Conservation (phyloP, 2,888 invertebrate genomes). For the Perizoma flavofasciatum region DNA sequence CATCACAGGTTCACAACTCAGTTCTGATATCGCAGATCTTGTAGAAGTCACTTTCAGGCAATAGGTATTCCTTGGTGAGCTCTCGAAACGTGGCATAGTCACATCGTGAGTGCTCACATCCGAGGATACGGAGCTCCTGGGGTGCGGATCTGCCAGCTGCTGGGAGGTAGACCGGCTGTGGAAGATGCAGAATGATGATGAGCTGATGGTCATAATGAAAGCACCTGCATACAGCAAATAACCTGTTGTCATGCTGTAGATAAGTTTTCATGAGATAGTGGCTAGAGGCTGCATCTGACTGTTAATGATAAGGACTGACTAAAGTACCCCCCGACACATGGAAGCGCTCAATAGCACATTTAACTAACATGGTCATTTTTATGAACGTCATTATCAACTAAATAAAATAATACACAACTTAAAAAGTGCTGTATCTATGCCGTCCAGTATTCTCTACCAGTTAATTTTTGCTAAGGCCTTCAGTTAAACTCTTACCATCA, state of each 20-base stretch:
- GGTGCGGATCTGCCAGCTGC: conserved; percentile 62
- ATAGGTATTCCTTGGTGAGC: conserved; percentile 50
- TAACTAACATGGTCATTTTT: too few relatives aligned
- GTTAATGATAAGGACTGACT: too few relatives aligned
- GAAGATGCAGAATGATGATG: not conserved
- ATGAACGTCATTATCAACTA: too few relatives aligned
- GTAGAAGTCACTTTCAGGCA: conserved; percentile 65
- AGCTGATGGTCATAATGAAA: not conserved
- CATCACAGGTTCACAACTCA: conserved; percentile 42
- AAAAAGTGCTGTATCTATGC: too few relatives aligned
- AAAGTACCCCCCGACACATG: too few relatives aligned
- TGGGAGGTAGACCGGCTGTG: conserved; percentile 70
- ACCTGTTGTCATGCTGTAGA: too few relatives aligned
- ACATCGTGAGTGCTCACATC: conserved; percentile 58
- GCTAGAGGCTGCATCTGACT: too few relatives aligned
- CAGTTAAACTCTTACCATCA: conserved; percentile 57
- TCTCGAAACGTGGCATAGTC: conserved; percentile 57
- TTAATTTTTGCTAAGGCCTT: too few relatives aligned
- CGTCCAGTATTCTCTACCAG: too few relatives aligned
- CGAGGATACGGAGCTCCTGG: conserved; percentile 51
- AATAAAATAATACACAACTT: too few relatives aligned
- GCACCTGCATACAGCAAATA: not conserved
- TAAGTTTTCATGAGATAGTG: too few relatives aligned
- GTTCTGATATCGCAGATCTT: conserved; percentile 58
- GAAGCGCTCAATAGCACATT: too few relatives aligned